Evolutionary conservation across 2,888 invertebrate species (phyloP).

Genomic region (Melolontha melolontha): DNA sequence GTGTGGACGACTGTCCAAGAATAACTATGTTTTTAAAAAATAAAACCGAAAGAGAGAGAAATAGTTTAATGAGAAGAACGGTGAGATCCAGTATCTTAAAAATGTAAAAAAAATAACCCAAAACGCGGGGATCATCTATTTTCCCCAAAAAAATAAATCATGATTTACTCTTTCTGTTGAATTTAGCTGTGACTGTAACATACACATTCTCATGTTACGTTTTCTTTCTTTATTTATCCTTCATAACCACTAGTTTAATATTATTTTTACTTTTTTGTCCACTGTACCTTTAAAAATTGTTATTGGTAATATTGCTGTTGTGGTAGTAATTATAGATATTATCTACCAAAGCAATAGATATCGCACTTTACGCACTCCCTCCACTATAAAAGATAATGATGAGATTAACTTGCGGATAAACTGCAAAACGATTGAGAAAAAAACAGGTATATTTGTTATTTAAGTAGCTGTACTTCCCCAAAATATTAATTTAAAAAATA

Average conservation of each 20-base stretch:
- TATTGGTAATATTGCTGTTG: slow-evolving; percentile 28
- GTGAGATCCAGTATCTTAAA: slow-evolving; percentile 2
- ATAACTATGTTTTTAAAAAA: slow-evolving; percentile 4
- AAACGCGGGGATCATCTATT: not conserved
- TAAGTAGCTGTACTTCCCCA: no score
- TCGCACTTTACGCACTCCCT: no score
- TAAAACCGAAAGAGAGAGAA: slow-evolving; percentile 15
- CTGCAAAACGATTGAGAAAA: no score
- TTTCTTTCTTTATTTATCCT: slow-evolving; percentile 20
- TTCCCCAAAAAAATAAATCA: no score
- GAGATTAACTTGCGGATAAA: no score
- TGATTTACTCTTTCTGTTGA: slow-evolving; percentile 24
- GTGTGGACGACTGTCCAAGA: not conserved
- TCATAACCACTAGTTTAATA: not conserved
- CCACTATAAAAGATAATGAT: no score
- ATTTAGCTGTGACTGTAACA: slow-evolving; percentile 35
- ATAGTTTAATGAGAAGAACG: slow-evolving; percentile 14
- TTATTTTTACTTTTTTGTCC: slow-evolving; percentile 4
- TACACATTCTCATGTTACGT: slow-evolving; percentile 30
- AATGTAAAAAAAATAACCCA: slow-evolving; percentile 6
- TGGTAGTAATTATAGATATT: slow-evolving; percentile 9
- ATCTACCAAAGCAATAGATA: no score
- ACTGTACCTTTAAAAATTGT: not conserved
- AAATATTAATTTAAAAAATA: no score
- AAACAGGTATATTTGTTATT: no score